Conservation (phyloP, 2,888 invertebrate species). For the Epistrophe grossulariae region DNA sequence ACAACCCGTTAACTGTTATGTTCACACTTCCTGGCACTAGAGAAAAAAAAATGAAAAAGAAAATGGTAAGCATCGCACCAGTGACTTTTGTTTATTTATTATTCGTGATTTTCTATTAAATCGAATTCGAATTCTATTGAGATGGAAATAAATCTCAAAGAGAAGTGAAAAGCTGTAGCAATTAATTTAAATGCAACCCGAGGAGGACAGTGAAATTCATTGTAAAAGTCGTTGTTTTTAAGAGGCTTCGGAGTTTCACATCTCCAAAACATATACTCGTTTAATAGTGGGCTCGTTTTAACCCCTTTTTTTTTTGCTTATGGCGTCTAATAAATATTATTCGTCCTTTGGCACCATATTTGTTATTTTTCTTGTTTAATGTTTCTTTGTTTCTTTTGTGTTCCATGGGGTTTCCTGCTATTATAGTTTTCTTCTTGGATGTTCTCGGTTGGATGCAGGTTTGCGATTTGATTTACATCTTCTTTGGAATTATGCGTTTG, state of each 20-base stretch:
- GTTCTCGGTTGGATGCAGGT: constrained; percentile 66
- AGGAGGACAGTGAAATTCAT: constrained; percentile 53
- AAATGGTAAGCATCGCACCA: constrained; percentile 4
- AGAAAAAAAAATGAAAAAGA: not conserved
- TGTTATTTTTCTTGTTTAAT: constrained; percentile 69
- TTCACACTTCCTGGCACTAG: constrained; percentile 59
- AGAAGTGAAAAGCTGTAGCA: constrained; percentile 60
- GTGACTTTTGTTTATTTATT: constrained; percentile 68
- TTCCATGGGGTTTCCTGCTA: not conserved
- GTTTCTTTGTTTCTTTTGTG: constrained; percentile 52
- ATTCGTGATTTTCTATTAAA: constrained; percentile 71
- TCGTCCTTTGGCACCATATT: constrained; percentile 61
- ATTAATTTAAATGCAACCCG: constrained; percentile 69
- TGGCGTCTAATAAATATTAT: constrained; percentile 74
- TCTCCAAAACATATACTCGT: not conserved
- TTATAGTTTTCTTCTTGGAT: constrained; percentile 27
- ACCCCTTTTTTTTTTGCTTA: constrained; percentile 37
- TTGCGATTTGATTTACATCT: constrained; percentile 72
- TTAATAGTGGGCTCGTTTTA: not conserved
- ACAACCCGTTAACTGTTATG: constrained; percentile 70
- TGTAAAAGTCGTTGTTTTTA: constrained; percentile 10
- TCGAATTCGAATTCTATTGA: constrained; percentile 73
- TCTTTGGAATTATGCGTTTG: constrained; percentile 1
- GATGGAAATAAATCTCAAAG: constrained; percentile 68
- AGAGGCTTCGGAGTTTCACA: not conserved